Percentiles rank a stretch among this genome's conserved stretches.
phyloP scores from a whole-genome alignment of 2,113 vertebrate species.

The Pseudorectes ferrugineus region DNA sequence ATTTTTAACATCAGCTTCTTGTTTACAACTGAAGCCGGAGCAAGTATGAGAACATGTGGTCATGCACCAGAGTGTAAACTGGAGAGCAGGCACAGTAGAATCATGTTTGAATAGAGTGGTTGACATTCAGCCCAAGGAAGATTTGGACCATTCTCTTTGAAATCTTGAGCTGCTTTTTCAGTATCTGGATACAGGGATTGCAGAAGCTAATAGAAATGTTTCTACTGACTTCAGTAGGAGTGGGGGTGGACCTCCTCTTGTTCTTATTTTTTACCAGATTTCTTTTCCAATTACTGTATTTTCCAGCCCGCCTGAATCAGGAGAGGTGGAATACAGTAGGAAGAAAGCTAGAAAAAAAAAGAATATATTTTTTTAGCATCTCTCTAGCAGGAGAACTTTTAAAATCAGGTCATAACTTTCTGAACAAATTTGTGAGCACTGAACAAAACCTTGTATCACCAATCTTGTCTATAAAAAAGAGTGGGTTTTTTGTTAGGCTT shows the following conservation, averaged over 20 bases:
- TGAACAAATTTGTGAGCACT: background rate
- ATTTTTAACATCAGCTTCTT: background rate
- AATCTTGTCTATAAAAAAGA: background rate
- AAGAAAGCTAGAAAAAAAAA: background rate
- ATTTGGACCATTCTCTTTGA: background rate
- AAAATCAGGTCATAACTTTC: background rate
- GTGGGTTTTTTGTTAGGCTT: background rate
- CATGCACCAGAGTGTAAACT: background rate
- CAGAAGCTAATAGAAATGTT: background rate
- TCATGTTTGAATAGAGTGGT: background rate
- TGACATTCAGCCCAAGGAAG: background rate
- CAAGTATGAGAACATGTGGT: background rate
- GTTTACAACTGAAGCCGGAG: background rate
- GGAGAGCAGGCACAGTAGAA: background rate
- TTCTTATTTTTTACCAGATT: background rate
- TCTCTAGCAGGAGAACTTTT: background rate
- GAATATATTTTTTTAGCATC: background rate
- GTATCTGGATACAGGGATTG: background rate
- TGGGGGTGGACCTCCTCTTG: background rate
- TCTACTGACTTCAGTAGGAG: background rate
- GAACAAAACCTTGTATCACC: background rate
- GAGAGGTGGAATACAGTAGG: background rate
- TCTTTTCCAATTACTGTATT: slow-evolving; percentile 10
- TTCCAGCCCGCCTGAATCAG: background rate
- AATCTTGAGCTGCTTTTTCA: background rate